These are phyloP conservation scores for Furcifer pardalis DNA, from an alignment of 2,797 vertebrate species.

Conservation along the genomic window DNA sequence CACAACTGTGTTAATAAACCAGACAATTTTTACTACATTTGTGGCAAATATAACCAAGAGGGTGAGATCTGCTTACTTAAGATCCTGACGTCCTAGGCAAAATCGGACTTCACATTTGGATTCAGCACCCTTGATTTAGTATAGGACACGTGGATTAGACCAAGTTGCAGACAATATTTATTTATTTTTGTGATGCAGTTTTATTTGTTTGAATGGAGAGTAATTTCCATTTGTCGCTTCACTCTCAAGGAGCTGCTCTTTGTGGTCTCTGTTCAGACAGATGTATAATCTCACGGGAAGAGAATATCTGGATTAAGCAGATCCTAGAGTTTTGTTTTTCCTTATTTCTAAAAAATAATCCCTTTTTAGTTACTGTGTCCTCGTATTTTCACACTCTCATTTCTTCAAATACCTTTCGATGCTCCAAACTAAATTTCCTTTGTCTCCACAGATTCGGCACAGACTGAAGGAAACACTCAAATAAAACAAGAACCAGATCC, in stretches of 20 bases:
- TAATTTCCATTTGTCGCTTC: constrained; percentile 24
- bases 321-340: not conserved
- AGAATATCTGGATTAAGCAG: not conserved
- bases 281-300: constrained; percentile 17
- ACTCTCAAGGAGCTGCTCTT: not conserved
- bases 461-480: constrained; percentile 66
- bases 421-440: not conserved
- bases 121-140: no score
- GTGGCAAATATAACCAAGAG: no score
- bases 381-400: not conserved
- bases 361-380: no score
- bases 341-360: not conserved
- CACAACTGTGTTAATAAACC: no score
- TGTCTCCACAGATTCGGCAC: constrained; percentile 66
- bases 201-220: not conserved
- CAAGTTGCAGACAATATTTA: no score
- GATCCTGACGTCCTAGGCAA: no score
- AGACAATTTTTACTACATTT: no score
- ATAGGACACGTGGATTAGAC: no score
- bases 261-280: not conserved
- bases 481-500: constrained; percentile 76
- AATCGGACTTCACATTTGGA: no score
- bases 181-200: not conserved
- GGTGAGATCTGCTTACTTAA: no score
- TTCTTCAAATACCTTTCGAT: not conserved